A percentile compares a stretch with the other conserved stretches of the same genome.
Evolutionary conservation across 2,113 vertebrate species (phyloP).

Genomic region (Brachirus orientalis): DNA sequence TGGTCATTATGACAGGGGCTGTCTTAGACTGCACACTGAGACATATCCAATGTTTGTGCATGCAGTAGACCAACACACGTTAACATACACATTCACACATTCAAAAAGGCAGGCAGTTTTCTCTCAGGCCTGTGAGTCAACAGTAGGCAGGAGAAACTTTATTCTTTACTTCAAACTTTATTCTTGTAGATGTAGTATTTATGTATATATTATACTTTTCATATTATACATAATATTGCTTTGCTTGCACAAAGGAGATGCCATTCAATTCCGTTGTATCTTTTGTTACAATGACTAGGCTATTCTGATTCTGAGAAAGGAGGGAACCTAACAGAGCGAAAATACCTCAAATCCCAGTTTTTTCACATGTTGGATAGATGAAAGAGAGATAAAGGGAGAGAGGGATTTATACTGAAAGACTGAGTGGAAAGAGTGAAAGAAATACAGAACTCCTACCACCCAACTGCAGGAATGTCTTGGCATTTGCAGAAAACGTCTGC

Average conservation of each 20-base stretch:
- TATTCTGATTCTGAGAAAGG: no score
- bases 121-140: slow-evolving; percentile 36
- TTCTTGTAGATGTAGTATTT: no score
- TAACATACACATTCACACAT: slow-evolving; percentile 3
- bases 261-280: no score
- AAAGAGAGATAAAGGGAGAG: slow-evolving; percentile 27
- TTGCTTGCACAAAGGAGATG: no score
- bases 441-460: slow-evolving; percentile 44
- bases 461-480: slow-evolving; percentile 57
- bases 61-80: slow-evolving; percentile 14
- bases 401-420: slow-evolving; percentile 8
- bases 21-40: slow-evolving; percentile 69
- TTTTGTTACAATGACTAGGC: no score
- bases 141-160: slow-evolving; percentile 6
- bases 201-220: no score
- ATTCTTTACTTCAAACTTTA: no score
- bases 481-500: slow-evolving; percentile 30
- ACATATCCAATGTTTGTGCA: no score
- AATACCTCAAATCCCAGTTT: slow-evolving; percentile 64
- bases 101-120: slow-evolving; percentile 37
- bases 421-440: slow-evolving; percentile 35
- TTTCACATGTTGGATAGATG: slow-evolving; percentile 44
- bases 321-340: no score
- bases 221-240: no score
- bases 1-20: slow-evolving; percentile 72